Conservation (phyloP, 2,888 invertebrate species). For the Mesoligia furuncula region DNA sequence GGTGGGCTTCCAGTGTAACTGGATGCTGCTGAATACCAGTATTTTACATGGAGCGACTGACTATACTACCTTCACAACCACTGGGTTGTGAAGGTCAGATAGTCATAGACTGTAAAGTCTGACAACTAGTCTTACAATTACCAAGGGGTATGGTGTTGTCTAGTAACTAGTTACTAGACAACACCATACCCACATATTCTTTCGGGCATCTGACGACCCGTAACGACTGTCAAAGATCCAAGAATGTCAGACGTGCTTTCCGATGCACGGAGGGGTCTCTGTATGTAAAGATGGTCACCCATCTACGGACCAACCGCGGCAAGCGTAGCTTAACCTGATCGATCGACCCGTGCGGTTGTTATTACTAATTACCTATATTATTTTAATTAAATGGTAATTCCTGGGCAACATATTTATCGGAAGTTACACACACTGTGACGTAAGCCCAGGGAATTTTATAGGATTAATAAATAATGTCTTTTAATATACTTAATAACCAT, state of each 20-base stretch:
- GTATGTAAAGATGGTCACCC: not conserved
- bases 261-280: not conserved
- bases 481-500: not conserved
- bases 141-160: too few relatives aligned
- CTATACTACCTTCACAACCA: too few relatives aligned
- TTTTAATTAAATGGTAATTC: constrained; percentile 3
- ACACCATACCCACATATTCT: not conserved
- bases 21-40: too few relatives aligned
- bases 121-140: too few relatives aligned
- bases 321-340: not conserved
- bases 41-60: too few relatives aligned
- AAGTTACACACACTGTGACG: not conserved
- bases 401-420: not conserved
- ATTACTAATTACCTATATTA: not conserved
- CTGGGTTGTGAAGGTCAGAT: too few relatives aligned
- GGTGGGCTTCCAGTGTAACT: too few relatives aligned
- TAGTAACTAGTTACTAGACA: not conserved
- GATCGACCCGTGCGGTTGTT: not conserved
- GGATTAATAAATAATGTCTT: not conserved
- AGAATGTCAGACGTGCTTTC: not conserved
- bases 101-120: too few relatives aligned
- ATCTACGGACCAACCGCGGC: not conserved
- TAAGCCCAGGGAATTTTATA: constrained; percentile 25
- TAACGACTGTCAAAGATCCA: not conserved
- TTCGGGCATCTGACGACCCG: too few relatives aligned